Base-by-base conservation (phyloP, 2,888 invertebrate genomes). In the Ctena decussata region DNA sequence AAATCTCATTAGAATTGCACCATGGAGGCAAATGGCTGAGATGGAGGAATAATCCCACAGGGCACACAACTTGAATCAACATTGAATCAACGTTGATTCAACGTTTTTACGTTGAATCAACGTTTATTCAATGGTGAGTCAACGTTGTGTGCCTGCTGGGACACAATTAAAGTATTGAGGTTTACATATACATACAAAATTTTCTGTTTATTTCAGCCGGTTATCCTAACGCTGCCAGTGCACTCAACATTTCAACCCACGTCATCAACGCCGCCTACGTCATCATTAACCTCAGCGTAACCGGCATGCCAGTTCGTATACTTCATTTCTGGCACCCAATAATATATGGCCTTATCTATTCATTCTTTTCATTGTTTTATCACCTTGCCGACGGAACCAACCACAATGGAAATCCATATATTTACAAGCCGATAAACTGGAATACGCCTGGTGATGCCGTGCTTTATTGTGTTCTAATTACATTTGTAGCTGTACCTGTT, bases 401-500 rank as follows among this genome's bases (percentile, higher is more conserved):
- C 94, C 97, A 97, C 88, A 96, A 96, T 90, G 97, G 97, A 24
- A 95, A 96, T 53, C 96, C 96, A 71, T 97, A 96, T 94, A 97
- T 98, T 46, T 98, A 98, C 95, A 97, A 97, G 44, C 97, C 97
- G 92, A 95, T 98, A 91, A 97, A 98, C 96, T 98, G 91, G 91
- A 73, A 83, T 5, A 81, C 83, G 15, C 88, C 91, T 0, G 87
- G 87, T 18, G 74, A 77, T 1, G 87, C 93, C 0, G 60, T 89
- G 12, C 32, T 81, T 39, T 82, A 89, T 37, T 81, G 85, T 39
- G 85, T 87, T 0, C 53, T 88, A 35, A 79, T 90, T n/a, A 85
- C 84, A n/a, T 89, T 91, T 57, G 53, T 93, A n/a, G 87, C 78
- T 8, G 85, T 89, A 5, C 89, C 91, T 11, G 11, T 91, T 27